Conservation (phyloP, 2,113 vertebrate species). For the Pterocles burchelli region DNA sequence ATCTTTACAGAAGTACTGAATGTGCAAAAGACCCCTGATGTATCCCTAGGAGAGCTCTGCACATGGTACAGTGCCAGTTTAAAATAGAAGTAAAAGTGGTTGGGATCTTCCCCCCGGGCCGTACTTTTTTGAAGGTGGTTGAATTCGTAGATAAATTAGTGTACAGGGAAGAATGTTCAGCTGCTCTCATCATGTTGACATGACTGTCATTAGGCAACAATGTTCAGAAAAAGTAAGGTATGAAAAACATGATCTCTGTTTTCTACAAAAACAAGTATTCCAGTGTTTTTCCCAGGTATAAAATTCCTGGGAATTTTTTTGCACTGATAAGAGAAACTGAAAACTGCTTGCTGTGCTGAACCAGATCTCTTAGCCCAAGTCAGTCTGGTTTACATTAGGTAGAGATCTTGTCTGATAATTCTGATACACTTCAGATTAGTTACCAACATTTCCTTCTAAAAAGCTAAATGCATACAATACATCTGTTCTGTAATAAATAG, state of each 20-base stretch:
- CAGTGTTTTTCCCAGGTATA: background rate
- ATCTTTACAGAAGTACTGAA: background rate
- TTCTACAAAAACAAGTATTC: background rate
- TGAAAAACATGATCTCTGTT: background rate
- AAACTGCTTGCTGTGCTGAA: background rate
- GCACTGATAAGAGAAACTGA: background rate
- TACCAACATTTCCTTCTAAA: background rate
- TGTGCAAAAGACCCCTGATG: background rate
- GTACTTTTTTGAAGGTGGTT: background rate
- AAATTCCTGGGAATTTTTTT: background rate
- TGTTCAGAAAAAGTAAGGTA: background rate
- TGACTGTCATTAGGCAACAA: background rate
- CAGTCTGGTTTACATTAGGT: background rate
- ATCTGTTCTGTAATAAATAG: background rate
- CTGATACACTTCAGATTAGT: background rate
- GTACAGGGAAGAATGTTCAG: background rate
- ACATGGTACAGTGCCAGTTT: background rate
- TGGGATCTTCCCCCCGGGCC: accelerated
- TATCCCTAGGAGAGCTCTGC: background rate
- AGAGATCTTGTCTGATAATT: background rate
- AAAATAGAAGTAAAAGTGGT: background rate
- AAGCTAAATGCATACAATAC: background rate
- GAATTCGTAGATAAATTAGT: background rate
- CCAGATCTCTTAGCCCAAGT: background rate
- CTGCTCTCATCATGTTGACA: background rate